phyloP scores from a whole-genome alignment of 2,888 invertebrate genomes.

The Drosophila ustulata region DNA sequence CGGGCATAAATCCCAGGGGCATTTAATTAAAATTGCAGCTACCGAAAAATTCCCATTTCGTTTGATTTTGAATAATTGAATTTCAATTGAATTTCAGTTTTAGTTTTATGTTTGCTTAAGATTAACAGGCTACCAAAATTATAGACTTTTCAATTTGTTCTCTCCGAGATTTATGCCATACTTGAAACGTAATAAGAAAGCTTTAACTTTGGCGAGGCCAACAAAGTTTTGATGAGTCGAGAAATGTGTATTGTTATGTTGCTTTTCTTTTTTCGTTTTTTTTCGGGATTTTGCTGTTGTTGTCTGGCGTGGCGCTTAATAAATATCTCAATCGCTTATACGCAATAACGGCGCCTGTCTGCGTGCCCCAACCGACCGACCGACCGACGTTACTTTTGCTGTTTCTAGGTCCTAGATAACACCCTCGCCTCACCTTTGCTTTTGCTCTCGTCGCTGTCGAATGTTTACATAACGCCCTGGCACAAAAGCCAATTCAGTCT shows the following conservation, averaged over 20 bases:
- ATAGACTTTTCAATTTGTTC: background rate
- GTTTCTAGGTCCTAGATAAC: conserved; percentile 23
- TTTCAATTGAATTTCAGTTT: background rate
- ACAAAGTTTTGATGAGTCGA: conserved; percentile 22
- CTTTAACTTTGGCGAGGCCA: conserved; percentile 22
- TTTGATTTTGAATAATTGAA: background rate
- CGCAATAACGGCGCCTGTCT: conserved; percentile 58
- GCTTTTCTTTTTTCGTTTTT: conserved; percentile 8
- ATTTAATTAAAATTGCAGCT: conserved; percentile 2
- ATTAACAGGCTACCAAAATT: background rate
- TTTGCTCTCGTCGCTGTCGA: conserved; percentile 57
- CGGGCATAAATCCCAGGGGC: background rate
- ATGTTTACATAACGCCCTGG: conserved; percentile 78
- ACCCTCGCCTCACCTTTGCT: too few relatives aligned
- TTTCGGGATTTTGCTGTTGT: conserved; percentile 30
- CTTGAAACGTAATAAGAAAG: conserved; percentile 5
- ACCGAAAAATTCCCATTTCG: background rate
- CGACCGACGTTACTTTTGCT: conserved; percentile 2
- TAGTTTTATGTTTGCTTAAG: conserved; percentile 5
- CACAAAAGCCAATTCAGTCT: conserved; percentile 74
- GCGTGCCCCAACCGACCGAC: conserved; percentile 22
- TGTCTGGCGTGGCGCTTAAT: conserved; percentile 43
- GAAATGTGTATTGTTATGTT: conserved; percentile 19
- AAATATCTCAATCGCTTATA: conserved; percentile 65
- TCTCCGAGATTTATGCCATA: background rate